phyloP scores from a whole-genome alignment of 1,140 invertebrate genomes.

The Dreissena rostriformis region DNA sequence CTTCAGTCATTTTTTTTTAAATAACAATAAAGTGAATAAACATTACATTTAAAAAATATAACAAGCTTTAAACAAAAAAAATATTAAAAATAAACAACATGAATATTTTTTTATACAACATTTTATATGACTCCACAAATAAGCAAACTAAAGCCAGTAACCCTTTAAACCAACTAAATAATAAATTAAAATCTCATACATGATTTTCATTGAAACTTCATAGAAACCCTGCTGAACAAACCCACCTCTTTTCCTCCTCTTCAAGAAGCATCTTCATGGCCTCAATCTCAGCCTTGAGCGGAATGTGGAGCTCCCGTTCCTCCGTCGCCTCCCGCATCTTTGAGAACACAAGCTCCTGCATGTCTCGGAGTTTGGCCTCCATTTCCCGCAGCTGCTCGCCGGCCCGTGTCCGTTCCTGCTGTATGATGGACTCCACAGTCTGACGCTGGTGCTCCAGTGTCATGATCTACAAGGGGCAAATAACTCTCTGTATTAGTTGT shows the following conservation, averaged over 20 bases:
- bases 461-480: slow-evolving; percentile 57
- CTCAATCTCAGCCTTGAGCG: slow-evolving; percentile 75
- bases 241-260: slow-evolving; percentile 75
- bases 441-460: slow-evolving; percentile 66
- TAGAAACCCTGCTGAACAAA: background rate
- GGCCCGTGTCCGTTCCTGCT: slow-evolving; percentile 58
- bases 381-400: slow-evolving; percentile 60
- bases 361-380: slow-evolving; percentile 68
- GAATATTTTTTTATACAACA: too few species aligned
- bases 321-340: slow-evolving; percentile 70
- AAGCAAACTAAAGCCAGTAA: too few species aligned
- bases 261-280: slow-evolving; percentile 70
- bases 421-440: slow-evolving; percentile 62
- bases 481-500: too few species aligned
- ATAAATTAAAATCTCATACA: too few species aligned
- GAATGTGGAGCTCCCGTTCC: slow-evolving; percentile 64
- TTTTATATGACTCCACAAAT: too few species aligned
- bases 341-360: slow-evolving; percentile 69
- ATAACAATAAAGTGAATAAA: too few species aligned
- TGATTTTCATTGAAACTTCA: too few species aligned
- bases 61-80: too few species aligned
- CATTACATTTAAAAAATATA: too few species aligned
- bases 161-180: too few species aligned
- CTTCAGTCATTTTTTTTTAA: too few species aligned
- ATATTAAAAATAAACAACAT: too few species aligned